Percentiles rank a stretch among this genome's conserved stretches.
Evolutionary conservation across 2,888 invertebrate genomes (phyloP).

Genomic region (Elmis aenea): DNA sequence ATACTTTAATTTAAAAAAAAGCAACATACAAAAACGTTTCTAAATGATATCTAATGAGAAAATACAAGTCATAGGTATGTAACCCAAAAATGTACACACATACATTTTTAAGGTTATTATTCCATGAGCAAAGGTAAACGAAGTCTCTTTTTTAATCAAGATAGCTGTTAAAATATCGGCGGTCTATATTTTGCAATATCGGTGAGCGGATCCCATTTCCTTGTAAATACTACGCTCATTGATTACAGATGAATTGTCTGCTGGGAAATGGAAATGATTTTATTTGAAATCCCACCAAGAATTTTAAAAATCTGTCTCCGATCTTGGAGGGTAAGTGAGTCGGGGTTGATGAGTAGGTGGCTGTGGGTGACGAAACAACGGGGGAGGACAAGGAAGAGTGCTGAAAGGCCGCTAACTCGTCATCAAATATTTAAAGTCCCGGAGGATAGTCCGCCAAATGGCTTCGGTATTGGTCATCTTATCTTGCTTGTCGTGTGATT

Average conservation of each 20-base stretch:
- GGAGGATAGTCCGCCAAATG: slow-evolving; percentile 39
- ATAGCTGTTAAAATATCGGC: slow-evolving; percentile 13
- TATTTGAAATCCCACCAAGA: slow-evolving; percentile 34
- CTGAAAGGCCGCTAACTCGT: slow-evolving; percentile 43
- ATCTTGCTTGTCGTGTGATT: slow-evolving; percentile 14
- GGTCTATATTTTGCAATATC: slow-evolving; percentile 13
- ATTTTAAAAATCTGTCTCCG: slow-evolving; percentile 44
- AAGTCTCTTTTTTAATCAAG: no score
- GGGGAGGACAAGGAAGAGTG: slow-evolving; percentile 29
- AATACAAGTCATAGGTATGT: no score
- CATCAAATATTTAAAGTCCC: slow-evolving; percentile 48
- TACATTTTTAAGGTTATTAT: no score
- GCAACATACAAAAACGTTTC: no score
- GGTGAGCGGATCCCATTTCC: slow-evolving; percentile 19
- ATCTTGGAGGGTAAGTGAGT: slow-evolving; percentile 23
- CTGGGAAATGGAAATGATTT: slow-evolving; percentile 34
- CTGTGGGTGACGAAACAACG: slow-evolving; percentile 24
- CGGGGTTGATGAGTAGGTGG: slow-evolving; percentile 10
- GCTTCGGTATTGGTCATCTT: slow-evolving; percentile 29
- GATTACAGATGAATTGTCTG: slow-evolving; percentile 30
- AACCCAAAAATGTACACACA: no score
- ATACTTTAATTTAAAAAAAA: no score
- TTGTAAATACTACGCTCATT: slow-evolving; percentile 29
- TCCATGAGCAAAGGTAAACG: no score
- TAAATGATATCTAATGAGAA: no score